Evolutionary conservation across 2,888 invertebrate species (phyloP).

Genomic region (Thelaira solivaga): DNA sequence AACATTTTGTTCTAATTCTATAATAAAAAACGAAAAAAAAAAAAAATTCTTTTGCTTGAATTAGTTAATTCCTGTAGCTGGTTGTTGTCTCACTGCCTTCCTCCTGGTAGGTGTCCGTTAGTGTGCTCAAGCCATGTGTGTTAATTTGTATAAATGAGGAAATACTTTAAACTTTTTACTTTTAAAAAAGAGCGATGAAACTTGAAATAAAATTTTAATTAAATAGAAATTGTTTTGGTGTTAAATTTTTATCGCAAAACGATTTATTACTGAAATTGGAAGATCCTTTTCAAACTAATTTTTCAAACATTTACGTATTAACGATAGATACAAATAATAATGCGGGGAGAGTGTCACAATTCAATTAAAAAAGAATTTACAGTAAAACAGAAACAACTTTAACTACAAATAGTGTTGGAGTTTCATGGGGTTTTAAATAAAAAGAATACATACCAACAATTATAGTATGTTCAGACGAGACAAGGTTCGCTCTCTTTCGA

Average conservation of each 20-base stretch:
- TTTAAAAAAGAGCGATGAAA: slow-evolving; percentile 8
- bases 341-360: too few species aligned
- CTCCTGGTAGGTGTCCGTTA: slow-evolving; percentile 6
- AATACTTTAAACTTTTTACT: slow-evolving; percentile 55
- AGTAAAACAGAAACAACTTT: too few species aligned
- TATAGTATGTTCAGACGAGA: too few species aligned
- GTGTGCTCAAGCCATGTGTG: slow-evolving; percentile 8
- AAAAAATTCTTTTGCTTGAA: not conserved
- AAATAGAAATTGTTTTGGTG: slow-evolving; percentile 39
- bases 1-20: not conserved
- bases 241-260: slow-evolving; percentile 30
- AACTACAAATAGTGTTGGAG: too few species aligned
- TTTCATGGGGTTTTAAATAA: too few species aligned
- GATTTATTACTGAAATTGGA: slow-evolving; percentile 9
- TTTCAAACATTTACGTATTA: not conserved
- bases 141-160: slow-evolving; percentile 54
- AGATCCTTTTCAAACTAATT: not conserved
- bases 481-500: too few species aligned
- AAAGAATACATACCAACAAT: too few species aligned
- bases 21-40: not conserved
- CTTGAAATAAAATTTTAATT: slow-evolving; percentile 49
- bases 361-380: too few species aligned
- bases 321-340: too few species aligned
- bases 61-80: not conserved
- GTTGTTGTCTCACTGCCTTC: not conserved